These are phyloP conservation scores for Drosophila lini DNA, from an alignment of 1,140 invertebrate genomes.

Conservation along the genomic window DNA sequence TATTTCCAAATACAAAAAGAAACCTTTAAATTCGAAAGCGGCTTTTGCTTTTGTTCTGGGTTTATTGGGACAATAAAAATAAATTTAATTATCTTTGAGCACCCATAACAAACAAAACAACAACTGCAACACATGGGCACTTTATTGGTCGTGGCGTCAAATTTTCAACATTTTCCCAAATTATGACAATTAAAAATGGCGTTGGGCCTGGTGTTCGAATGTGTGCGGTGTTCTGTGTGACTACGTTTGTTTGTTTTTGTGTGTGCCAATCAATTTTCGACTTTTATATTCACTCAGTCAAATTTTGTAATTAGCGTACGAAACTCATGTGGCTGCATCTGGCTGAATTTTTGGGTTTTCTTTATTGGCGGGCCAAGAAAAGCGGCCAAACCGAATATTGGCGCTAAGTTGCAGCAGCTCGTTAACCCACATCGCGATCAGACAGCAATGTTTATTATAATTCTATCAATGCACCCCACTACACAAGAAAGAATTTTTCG, in stretches of 20 bases:
- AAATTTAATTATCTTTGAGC: constrained; percentile 54
- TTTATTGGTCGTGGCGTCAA: constrained; percentile 58
- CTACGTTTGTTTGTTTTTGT: constrained; percentile 52
- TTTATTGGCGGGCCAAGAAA: constrained; percentile 59
- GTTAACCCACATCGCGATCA: constrained; percentile 57
- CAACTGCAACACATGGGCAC: constrained; percentile 42
- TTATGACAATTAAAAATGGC: constrained; percentile 69
- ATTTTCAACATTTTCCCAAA: constrained; percentile 56
- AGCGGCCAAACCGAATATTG: constrained; percentile 63
- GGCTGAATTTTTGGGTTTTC: constrained; percentile 43
- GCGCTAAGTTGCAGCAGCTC: constrained; percentile 68
- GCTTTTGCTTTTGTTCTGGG: constrained; percentile 7
- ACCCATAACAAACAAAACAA: constrained; percentile 43
- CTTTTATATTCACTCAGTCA: constrained; percentile 81
- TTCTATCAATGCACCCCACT: constrained; percentile 42
- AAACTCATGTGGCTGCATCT: constrained; percentile 61
- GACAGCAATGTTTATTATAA: constrained; percentile 53
- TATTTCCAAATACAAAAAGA: not conserved
- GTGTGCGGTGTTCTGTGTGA: not conserved
- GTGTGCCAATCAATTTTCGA: constrained; percentile 79
- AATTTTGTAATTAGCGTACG: constrained; percentile 69
- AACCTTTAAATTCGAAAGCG: not conserved
- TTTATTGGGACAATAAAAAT: constrained; percentile 55
- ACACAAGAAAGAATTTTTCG: constrained; percentile 9
- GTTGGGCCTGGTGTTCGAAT: constrained; percentile 4